Evolutionary conservation across 2,113 vertebrate species (phyloP), one percentile per base, ranked within the genome.

Genomic region (Rana temporaria): DNA sequence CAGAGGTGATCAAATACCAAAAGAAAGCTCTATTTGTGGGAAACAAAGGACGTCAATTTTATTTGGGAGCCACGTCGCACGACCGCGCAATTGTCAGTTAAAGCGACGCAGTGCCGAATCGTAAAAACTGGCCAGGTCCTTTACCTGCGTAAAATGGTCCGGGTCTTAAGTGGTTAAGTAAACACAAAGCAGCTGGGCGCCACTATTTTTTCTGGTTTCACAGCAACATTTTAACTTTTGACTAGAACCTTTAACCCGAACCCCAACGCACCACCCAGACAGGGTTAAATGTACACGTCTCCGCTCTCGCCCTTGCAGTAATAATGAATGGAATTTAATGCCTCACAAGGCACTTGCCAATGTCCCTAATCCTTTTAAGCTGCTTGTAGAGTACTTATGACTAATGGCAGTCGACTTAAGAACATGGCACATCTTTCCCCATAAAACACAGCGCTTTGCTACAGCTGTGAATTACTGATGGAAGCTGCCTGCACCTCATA

Each of bases 221-320:
- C 7, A 12, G 42, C 42, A 48, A 48, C 8, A 48, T 12, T 48
- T 48, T 48, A 6, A 38, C 4, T 48, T 48, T 48, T 48, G 42
- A 42, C 42, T 12, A 12, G 42, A 6, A 68, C 19, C 84, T 75
- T 22, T 59, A 26, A 38, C 53, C 63, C 22, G 53, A 38, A 81
- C 19, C 70, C 83, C 72, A 88, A 17, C 88, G 16, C 15, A 52
- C 69, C 26, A 67, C 55, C 86, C 86, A 90, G 91, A 90, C 85
- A 87, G 89, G 87, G 78, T 85, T 76, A 90, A 76, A 69, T 55
- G 67, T 63, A 18, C 62, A 66, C 30, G 6, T 55, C 1, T 73
- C 19, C 81, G 34, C 7, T 38, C 6, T 82, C 32, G 48, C 83
- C 84, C 86, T 74, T 84, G 52, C 24, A 78, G 69, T 62, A 84